Evolutionary conservation across 2,113 vertebrate genomes (phyloP).

Genomic region (Piliocolobus tephrosceles): DNA sequence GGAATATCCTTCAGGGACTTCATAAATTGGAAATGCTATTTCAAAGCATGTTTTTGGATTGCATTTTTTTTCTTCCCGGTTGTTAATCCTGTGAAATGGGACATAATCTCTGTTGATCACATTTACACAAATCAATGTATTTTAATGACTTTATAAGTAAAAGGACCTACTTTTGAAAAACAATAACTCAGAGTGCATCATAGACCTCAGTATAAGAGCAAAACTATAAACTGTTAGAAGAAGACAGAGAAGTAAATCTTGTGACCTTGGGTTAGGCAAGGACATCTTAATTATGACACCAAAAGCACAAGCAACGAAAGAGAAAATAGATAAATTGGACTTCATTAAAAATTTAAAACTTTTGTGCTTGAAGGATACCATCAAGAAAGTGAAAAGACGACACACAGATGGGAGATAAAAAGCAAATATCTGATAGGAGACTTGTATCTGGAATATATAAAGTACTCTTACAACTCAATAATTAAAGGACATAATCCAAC

Average conservation of each 20-base stretch:
- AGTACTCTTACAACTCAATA: neutral
- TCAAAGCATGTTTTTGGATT: slow-evolving; percentile 82
- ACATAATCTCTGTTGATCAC: neutral
- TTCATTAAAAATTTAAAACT: neutral
- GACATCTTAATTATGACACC: neutral
- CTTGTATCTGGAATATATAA: neutral
- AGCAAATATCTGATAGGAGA: neutral
- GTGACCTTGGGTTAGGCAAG: neutral
- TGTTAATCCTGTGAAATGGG: neutral
- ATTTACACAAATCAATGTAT: neutral
- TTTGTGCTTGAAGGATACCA: neutral
- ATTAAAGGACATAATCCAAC: neutral
- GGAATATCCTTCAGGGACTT: slow-evolving; percentile 89
- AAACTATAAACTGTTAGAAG: neutral
- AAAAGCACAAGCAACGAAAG: neutral
- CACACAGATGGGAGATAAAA: neutral
- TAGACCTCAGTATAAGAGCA: neutral
- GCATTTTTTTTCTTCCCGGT: neutral
- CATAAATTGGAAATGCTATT: slow-evolving; percentile 86
- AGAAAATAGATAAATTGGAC: neutral
- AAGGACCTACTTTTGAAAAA: neutral
- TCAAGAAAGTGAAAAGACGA: neutral
- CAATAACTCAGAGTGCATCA: neutral
- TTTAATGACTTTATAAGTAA: slow-evolving; percentile 42
- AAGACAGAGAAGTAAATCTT: neutral